Base-by-base conservation (phyloP, 2,888 invertebrate genomes). In the Eulithis testata region DNA sequence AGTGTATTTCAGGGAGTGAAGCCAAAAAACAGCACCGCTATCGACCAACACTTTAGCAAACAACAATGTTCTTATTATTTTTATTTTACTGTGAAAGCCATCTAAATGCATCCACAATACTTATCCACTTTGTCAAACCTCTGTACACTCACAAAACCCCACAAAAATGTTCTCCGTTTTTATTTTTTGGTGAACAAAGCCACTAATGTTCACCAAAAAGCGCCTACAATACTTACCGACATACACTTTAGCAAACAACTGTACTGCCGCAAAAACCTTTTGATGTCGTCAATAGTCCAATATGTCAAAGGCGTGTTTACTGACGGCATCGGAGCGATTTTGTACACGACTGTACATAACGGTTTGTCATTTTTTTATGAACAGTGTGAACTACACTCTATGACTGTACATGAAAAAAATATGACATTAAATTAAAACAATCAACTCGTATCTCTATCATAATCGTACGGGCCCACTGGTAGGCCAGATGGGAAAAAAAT, bases 281-380 rank as follows among this genome's bases (percentile, higher is more conserved):
- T 64, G 64, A 61, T 58, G 63, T 68, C 69, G 65, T 64, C 73
- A 69, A 69, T 70, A 69, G 65, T 60, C 64, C 71, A 68, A 73
- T 72, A 69, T 64, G 75, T 73, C 72, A 75, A 75, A 72, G 63
- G 71, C 66, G 56, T 72, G 68, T 72, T 71, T 69, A 71, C 72
- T 61, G 63, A 52, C 55, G 65, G 61, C 52, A 66, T 60, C 36
- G 66, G 70, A 73, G 61, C 71, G 72, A 70, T 74, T 73, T 73
- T 54, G 68, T 65, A 65, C 70, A 60, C 58, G 66, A 47, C 52
- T 70, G 70, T 73, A 66, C 69, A 60, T 56, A 47, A 49, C 49
- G 65, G 65, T 66, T 65, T 66, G 66, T 66, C 70, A 70, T 66
- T 72, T 70, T 50, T 66, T 65, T 8, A 14, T 47, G 47, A 63